Evolutionary conservation across 2,888 invertebrate species (phyloP).

Genomic region (Choreutis nemorana): DNA sequence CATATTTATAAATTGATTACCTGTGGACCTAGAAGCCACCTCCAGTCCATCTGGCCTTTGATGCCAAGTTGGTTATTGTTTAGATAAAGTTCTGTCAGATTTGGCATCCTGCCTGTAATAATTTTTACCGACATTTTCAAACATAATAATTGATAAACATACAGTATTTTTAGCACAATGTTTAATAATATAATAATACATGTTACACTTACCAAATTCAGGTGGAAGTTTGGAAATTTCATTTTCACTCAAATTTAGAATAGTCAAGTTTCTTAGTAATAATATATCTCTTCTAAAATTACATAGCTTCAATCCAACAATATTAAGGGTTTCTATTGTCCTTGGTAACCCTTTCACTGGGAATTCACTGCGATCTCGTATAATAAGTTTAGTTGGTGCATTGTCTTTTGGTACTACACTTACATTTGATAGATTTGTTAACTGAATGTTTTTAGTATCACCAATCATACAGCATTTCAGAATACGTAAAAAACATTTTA

Average conservation of each 20-base stretch:
- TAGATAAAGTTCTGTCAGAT: conserved; percentile 69
- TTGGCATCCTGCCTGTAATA: conserved; percentile 55
- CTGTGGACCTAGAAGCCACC: conserved; percentile 68
- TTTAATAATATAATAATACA: conserved; percentile 4
- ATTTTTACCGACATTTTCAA: conserved; percentile 3
- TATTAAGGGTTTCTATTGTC: conserved; percentile 69
- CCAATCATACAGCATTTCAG: conserved; percentile 71
- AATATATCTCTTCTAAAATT: conserved; percentile 76
- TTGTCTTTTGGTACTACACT: conserved; percentile 48
- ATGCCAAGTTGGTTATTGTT: conserved; percentile 70
- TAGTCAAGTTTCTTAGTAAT: conserved; percentile 68
- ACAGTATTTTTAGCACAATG: background rate
- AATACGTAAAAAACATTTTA: conserved; percentile 75
- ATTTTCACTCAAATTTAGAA: conserved; percentile 77
- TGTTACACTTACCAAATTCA: conserved; percentile 64
- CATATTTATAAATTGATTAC: no score
- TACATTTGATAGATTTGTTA: conserved; percentile 42
- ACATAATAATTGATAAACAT: background rate
- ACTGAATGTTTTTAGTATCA: conserved; percentile 55
- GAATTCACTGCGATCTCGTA: conserved; percentile 71
- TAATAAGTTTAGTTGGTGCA: conserved; percentile 62
- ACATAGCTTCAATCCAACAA: conserved; percentile 69
- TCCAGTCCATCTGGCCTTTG: conserved; percentile 66
- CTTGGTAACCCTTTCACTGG: conserved; percentile 77
- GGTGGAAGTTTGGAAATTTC: conserved; percentile 72